Conservation (phyloP, 2,113 vertebrate genomes). For the Riparia riparia region DNA sequence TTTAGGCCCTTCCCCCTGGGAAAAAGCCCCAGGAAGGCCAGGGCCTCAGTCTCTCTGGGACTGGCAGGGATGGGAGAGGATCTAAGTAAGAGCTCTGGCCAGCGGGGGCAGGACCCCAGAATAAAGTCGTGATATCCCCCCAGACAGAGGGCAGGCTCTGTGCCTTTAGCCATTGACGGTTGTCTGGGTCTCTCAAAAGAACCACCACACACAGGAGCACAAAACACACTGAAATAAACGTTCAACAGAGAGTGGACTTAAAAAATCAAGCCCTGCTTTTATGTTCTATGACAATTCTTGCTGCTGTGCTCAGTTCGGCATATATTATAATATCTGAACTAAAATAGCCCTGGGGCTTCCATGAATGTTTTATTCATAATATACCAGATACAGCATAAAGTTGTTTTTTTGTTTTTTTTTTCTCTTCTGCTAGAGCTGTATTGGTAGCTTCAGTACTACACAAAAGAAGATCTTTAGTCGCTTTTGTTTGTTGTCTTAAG, state of each 20-base stretch:
- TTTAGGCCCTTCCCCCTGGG: too few species aligned
- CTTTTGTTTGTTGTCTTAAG: background rate
- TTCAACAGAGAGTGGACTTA: background rate
- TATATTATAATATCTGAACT: background rate
- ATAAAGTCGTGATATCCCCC: too few species aligned
- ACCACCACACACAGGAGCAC: background rate
- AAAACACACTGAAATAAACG: background rate
- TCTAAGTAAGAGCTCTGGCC: too few species aligned
- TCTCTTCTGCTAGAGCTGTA: background rate
- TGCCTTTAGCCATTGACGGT: too few species aligned
- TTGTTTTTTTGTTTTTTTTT: background rate
- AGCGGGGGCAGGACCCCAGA: too few species aligned
- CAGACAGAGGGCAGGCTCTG: too few species aligned
- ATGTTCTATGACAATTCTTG: background rate
- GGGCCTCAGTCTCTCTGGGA: too few species aligned
- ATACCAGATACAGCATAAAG: background rate
- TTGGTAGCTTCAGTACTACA: background rate
- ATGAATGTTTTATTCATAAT: background rate
- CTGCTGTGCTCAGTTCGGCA: background rate
- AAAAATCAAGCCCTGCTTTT: background rate
- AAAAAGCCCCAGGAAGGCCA: too few species aligned
- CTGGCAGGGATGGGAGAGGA: too few species aligned
- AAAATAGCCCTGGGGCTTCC: background rate
- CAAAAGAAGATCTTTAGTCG: background rate
- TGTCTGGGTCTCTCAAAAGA: too few species aligned